These are phyloP conservation scores for Thera britannica DNA, from an alignment of 2,888 invertebrate genomes.

Conservation along the genomic window DNA sequence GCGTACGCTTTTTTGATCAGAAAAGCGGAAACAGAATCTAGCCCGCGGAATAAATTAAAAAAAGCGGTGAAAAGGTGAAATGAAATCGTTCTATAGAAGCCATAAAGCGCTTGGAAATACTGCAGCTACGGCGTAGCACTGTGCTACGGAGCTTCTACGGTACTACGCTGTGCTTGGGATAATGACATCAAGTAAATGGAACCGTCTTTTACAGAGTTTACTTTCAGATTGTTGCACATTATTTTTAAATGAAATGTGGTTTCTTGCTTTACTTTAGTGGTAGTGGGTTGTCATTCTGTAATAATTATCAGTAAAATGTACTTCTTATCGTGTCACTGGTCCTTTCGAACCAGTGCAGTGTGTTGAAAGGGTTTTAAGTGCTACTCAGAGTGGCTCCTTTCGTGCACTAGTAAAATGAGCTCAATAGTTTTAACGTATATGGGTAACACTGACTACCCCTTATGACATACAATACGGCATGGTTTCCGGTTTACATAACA, in stretches of 20 bases:
- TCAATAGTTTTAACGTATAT: no score
- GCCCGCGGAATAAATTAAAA: slow-evolving; percentile 18
- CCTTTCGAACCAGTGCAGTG: no score
- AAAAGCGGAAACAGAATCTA: slow-evolving; percentile 26
- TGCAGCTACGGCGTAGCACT: slow-evolving; percentile 32
- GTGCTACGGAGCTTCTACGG: slow-evolving; percentile 27
- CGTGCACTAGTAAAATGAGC: no score
- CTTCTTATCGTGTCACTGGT: no score
- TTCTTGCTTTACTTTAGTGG: no score
- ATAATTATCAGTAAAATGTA: no score
- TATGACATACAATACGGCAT: no score
- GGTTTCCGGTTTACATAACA: no score
- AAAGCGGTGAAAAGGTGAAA: slow-evolving; percentile 16
- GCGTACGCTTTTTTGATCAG: slow-evolving; percentile 18
- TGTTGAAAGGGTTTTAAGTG: no score
- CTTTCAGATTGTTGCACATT: neutral
- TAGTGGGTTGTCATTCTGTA: no score
- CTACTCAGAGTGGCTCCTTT: no score
- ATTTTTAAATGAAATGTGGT: neutral
- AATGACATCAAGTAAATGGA: slow-evolving; percentile 12
- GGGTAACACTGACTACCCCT: no score
- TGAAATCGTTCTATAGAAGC: slow-evolving; percentile 17
- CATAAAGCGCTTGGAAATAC: slow-evolving; percentile 19
- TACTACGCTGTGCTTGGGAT: slow-evolving; percentile 18
- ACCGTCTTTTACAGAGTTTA: neutral